Base-by-base conservation (phyloP, 2,888 invertebrate genomes). In the Zaprionus bogoriensis region DNA sequence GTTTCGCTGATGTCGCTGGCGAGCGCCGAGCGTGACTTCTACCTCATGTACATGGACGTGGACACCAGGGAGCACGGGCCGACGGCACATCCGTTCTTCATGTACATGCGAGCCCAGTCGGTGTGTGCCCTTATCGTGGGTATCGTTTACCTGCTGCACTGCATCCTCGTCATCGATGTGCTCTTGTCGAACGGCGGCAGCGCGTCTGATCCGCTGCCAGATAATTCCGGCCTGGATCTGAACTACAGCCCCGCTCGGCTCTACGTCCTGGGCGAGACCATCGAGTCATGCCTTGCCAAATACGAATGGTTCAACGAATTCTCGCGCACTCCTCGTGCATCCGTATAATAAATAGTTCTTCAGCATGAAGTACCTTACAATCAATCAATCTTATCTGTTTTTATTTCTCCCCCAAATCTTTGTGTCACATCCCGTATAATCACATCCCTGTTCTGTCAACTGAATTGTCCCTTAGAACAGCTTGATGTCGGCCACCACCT, bases 71-170 rank as follows among this genome's bases (percentile, higher is more conserved):
- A 61, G 3, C 65, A 69, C 4, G 10, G 30, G 30, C 54, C 72
- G 1, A 2, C 75, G 10, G n/a, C n/a, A n/a, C 65, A 80, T 59
- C 63, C 58, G 0, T 70, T 67, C 41, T 61, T 70, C 17, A 4
- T 7, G 0, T 64, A 64, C 5, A 12, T 77, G 30, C 67, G 64
- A 2, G 0, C 12, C 4, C 69, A 80, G 23, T 69, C 84, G 0
- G 5, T 50, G 0, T 32, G 42, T 10, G 14, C 73, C 0, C 53
- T 80, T 1, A 10, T 14, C 14, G 30, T 53, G 7, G 66, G 58
- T 4, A 30, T 77, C 2, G 1, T 64, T 3, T 75, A 70, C 32
- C 28, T 80, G 46, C 51, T 84, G 46, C 81, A 84, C 25, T 32
- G 28, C 30, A 54, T 73, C 27, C 55, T 81, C 5, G 39, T 50